phyloP scores from a whole-genome alignment of 2,888 invertebrate species.

The Agrilus mali region DNA sequence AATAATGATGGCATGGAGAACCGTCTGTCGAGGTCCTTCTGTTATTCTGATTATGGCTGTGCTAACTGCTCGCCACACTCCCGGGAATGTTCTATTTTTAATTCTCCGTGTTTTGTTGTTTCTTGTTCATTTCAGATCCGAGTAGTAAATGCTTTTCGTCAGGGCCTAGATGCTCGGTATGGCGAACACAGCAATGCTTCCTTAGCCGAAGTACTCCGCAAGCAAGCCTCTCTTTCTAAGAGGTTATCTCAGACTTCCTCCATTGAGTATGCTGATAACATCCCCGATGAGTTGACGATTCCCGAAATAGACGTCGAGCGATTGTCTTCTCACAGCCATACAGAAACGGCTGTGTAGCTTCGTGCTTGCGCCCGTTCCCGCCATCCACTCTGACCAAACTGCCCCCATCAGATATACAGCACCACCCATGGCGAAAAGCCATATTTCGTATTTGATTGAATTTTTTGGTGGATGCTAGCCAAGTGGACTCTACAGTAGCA shows the following conservation, averaged over 20 bases:
- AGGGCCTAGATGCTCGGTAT: slow-evolving; percentile 92
- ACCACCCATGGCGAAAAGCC: slow-evolving; percentile 5
- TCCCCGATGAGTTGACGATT: slow-evolving; percentile 77
- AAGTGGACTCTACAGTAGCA: slow-evolving; percentile 32
- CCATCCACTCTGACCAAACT: slow-evolving; percentile 17
- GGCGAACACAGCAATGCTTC: slow-evolving; percentile 87
- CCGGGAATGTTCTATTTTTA: slow-evolving; percentile 35
- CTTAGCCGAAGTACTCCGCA: slow-evolving; percentile 85
- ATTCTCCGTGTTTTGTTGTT: slow-evolving; percentile 38
- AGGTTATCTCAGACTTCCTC: slow-evolving; percentile 84
- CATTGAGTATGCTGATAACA: slow-evolving; percentile 83
- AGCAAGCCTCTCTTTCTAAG: slow-evolving; percentile 86
- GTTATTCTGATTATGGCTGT: slow-evolving; percentile 30
- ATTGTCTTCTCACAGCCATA: slow-evolving; percentile 85
- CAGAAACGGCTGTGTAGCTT: slow-evolving; percentile 82
- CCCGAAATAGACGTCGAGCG: slow-evolving; percentile 89
- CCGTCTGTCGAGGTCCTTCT: slow-evolving; percentile 20
- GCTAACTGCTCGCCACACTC: slow-evolving; percentile 30
- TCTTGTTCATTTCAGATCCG: slow-evolving; percentile 77
- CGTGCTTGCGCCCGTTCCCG: slow-evolving; percentile 19
- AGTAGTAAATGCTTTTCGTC: slow-evolving; percentile 99
- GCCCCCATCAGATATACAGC: slow-evolving; percentile 18
- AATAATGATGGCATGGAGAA: slow-evolving; percentile 12
- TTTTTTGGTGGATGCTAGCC: slow-evolving; percentile 23
- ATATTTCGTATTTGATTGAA: slow-evolving; percentile 9